Conservation (phyloP, 1,140 invertebrate species). For the Caenorhabditis remanei region DNA sequence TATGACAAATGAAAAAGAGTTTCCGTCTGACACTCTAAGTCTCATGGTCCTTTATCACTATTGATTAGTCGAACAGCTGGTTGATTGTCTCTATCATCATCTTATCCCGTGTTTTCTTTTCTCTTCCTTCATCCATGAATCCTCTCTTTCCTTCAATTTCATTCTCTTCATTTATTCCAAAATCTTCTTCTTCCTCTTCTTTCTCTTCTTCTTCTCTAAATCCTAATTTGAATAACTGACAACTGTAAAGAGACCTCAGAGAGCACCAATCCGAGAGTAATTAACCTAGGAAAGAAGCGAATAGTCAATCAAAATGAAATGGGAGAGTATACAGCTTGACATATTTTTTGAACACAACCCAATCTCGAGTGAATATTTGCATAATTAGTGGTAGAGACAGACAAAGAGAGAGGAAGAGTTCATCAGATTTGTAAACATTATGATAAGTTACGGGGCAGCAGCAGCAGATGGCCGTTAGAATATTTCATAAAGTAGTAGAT, state of each 20-base stretch:
- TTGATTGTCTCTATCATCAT: conserved; percentile 35
- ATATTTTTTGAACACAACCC: conserved; percentile 35
- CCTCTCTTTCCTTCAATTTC: background rate
- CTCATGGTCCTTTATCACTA: conserved; percentile 47
- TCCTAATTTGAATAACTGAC: conserved; percentile 52
- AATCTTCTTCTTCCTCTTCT: no score
- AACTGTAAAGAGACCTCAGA: conserved; percentile 6
- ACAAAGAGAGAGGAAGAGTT: background rate
- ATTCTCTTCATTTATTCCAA: background rate
- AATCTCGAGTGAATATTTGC: conserved; percentile 48
- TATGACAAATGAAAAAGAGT: conserved; percentile 1
- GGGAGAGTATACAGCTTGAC: background rate
- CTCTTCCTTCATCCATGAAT: background rate
- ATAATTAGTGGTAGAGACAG: conserved; percentile 37
- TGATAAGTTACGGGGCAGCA: conserved; percentile 4
- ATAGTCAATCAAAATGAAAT: conserved; percentile 49
- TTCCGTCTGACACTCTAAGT: conserved; percentile 48
- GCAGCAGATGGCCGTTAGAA: background rate
- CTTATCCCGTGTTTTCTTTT: background rate
- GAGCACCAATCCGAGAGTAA: conserved; percentile 3
- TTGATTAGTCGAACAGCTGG: conserved; percentile 51
- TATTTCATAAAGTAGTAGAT: background rate
- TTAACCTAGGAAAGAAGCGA: conserved; percentile 20
- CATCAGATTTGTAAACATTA: conserved; percentile 40
- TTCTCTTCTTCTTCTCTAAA: background rate